These are phyloP conservation scores for Sitta europaea DNA, from an alignment of 2,113 vertebrate species.

Conservation along the genomic window DNA sequence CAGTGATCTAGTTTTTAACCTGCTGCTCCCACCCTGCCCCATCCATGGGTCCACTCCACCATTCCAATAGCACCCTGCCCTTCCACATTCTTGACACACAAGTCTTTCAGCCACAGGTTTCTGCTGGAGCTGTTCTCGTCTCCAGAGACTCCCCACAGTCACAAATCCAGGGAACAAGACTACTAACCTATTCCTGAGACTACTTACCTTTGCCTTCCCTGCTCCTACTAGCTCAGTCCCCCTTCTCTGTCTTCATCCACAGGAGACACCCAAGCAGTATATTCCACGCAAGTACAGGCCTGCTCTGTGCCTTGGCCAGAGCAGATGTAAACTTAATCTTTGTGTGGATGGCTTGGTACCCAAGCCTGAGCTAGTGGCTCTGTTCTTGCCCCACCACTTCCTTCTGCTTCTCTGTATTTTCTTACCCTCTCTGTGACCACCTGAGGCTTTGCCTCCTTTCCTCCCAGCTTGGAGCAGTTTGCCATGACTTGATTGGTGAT, in stretches of 20 bases:
- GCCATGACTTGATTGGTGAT: neutral
- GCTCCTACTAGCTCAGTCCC: neutral
- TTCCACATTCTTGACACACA: neutral
- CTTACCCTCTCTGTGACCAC: neutral
- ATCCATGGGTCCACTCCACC: neutral
- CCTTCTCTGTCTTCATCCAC: neutral
- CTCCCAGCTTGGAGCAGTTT: neutral
- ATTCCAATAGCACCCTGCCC: neutral
- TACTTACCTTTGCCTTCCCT: neutral
- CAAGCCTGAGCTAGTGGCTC: neutral
- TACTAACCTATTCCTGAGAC: neutral
- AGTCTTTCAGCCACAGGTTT: accelerated
- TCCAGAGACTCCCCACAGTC: neutral
- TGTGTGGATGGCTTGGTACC: neutral
- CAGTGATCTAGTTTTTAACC: neutral
- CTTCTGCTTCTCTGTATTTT: neutral
- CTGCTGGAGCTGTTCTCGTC: neutral
- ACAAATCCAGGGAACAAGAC: neutral
- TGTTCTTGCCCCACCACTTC: neutral
- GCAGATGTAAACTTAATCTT: neutral
- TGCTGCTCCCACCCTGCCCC: neutral
- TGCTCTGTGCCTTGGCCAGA: neutral
- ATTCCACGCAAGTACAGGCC: neutral
- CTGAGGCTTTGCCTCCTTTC: neutral
- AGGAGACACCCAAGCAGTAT: neutral